These are phyloP conservation scores for Lysandra coridon DNA, from an alignment of 2,888 invertebrate species.

Conservation along the genomic window DNA sequence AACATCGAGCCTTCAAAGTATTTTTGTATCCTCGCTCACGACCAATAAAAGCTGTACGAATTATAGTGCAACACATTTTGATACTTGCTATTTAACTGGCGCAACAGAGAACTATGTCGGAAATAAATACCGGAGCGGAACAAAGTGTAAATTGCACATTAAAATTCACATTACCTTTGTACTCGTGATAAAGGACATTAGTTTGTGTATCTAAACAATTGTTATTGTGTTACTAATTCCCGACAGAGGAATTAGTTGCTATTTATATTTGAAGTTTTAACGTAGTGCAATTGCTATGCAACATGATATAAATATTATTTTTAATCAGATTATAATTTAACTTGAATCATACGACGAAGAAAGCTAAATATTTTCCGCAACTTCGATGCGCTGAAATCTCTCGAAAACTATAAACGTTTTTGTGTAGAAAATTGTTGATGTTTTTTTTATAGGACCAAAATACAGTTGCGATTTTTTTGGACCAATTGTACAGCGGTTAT, in stretches of 20 bases:
- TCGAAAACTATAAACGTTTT: too few relatives aligned
- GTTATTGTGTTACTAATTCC: not conserved
- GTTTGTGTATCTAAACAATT: constrained; percentile 3
- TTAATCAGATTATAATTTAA: not conserved
- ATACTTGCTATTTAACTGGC: not conserved
- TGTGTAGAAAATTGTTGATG: too few relatives aligned
- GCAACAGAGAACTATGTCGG: constrained; percentile 40
- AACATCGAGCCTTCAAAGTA: too few relatives aligned
- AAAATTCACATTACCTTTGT: constrained; percentile 44
- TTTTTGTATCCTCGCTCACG: not conserved
- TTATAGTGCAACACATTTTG: not conserved
- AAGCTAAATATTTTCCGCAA: too few relatives aligned
- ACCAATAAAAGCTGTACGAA: not conserved
- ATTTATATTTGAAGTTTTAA: not conserved
- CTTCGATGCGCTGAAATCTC: too few relatives aligned
- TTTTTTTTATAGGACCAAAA: too few relatives aligned
- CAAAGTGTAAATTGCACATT: constrained; percentile 55
- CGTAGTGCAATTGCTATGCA: not conserved
- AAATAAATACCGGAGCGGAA: constrained; percentile 54
- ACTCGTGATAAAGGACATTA: constrained; percentile 48
- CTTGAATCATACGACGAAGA: too few relatives aligned
- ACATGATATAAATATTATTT: not conserved
- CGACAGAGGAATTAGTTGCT: not conserved
- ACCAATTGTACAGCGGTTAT: too few relatives aligned
- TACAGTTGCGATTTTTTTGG: too few relatives aligned